phyloP scores from a whole-genome alignment of 2,888 invertebrate species.

The Byasa hedistus region DNA sequence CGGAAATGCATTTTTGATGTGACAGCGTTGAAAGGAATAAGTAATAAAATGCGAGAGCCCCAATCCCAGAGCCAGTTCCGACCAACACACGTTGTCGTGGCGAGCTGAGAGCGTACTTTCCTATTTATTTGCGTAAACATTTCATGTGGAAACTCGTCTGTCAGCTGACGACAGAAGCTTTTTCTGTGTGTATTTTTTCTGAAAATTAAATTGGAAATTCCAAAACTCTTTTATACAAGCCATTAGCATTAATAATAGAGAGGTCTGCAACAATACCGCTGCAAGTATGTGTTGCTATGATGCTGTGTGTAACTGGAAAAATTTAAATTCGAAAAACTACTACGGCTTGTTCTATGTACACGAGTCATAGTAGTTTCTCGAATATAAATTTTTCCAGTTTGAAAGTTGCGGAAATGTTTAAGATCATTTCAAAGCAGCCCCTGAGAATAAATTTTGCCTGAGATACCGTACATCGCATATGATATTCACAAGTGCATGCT shows the following conservation, averaged over 20 bases:
- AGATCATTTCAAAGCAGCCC: not conserved
- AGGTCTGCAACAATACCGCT: no score
- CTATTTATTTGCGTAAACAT: not conserved
- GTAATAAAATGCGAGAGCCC: not conserved
- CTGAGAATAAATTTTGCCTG: conserved; percentile 2
- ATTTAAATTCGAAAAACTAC: no score
- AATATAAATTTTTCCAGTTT: not conserved
- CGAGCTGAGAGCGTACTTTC: not conserved
- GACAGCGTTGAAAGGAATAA: not conserved
- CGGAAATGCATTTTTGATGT: no score
- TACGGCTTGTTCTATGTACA: no score
- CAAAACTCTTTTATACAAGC: no score
- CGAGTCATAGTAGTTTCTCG: no score
- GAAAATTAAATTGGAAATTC: no score
- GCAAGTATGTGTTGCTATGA: no score
- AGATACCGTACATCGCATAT: not conserved
- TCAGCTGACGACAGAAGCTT: not conserved
- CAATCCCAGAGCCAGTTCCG: not conserved
- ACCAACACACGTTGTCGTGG: not conserved
- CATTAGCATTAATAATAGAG: no score
- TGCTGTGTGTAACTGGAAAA: no score
- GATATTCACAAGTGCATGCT: not conserved
- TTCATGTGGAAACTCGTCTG: not conserved
- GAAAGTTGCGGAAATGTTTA: not conserved
- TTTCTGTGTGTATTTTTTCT: not conserved